Percentiles rank a stretch among this genome's conserved stretches.
These are phyloP conservation scores for Lasiurus borealis DNA, from an alignment of 2,113 vertebrate genomes.

Conservation along the genomic window DNA sequence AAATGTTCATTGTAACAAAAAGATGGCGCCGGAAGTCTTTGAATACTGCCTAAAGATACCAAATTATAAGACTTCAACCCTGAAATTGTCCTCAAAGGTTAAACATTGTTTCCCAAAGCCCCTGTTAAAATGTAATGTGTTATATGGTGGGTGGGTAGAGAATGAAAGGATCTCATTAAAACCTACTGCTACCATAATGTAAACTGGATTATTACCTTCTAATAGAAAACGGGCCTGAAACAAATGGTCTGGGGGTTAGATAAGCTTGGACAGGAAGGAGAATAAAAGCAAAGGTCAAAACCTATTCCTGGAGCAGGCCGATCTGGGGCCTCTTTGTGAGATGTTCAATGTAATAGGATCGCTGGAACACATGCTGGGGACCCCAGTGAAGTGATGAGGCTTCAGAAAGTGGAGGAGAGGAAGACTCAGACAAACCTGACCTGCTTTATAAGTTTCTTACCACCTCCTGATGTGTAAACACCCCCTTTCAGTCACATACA, in stretches of 20 bases:
- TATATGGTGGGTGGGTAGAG: neutral
- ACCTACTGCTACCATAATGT: neutral
- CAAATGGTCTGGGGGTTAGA: neutral
- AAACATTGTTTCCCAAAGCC: neutral
- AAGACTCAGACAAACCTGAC: neutral
- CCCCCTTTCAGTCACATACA: slow-evolving; percentile 40
- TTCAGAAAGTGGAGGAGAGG: neutral
- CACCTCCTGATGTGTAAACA: slow-evolving; percentile 43
- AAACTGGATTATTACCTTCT: neutral
- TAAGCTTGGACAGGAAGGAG: neutral
- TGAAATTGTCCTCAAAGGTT: slow-evolving; percentile 31
- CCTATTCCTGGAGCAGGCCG: neutral
- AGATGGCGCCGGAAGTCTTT: neutral
- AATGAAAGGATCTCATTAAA: neutral
- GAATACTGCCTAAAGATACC: neutral
- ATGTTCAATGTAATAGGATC: rapidly evolving
- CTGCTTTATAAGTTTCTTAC: slow-evolving; percentile 12
- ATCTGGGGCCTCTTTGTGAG: no score
- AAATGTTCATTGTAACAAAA: neutral
- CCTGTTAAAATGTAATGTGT: neutral
- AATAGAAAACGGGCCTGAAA: neutral
- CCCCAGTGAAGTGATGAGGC: rapidly evolving
- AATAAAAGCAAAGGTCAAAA: neutral
- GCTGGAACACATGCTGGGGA: neutral
- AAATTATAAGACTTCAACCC: neutral